phyloP scores from a whole-genome alignment of 2,797 vertebrate species.

The Thamnophis elegans region DNA sequence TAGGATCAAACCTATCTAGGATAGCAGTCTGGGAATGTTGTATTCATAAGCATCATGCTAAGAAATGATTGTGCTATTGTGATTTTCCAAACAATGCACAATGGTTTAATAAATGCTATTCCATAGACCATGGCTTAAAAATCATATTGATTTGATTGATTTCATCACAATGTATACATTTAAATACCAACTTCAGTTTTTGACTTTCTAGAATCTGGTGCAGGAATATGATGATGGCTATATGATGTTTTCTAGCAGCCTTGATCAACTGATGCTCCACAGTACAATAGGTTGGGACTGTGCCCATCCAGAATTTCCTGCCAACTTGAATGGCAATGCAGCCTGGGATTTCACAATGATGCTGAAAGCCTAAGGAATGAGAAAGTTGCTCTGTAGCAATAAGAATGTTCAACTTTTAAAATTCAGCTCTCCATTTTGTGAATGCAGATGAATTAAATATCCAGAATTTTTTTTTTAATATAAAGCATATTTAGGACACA shows the following conservation, averaged over 20 bases:
- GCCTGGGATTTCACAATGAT: background rate
- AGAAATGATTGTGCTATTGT: background rate
- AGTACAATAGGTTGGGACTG: background rate
- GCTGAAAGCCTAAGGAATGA: background rate
- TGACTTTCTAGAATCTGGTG: background rate
- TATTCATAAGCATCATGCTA: background rate
- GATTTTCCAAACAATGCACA: background rate
- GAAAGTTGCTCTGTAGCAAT: background rate
- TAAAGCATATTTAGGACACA: slow-evolving; percentile 44
- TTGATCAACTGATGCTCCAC: background rate
- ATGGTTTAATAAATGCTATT: background rate
- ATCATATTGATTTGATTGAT: background rate
- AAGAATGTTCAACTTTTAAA: background rate
- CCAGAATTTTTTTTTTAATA: slow-evolving; percentile 35
- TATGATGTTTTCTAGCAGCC: background rate
- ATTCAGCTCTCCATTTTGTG: background rate
- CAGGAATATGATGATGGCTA: background rate
- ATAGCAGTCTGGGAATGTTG: background rate
- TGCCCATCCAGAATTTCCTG: background rate
- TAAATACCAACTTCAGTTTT: background rate
- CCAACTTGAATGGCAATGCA: background rate
- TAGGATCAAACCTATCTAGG: background rate
- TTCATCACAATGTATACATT: background rate
- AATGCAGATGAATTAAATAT: slow-evolving; percentile 45
- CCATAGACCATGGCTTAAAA: background rate